Percentiles rank a stretch among this genome's conserved stretches.
Conservation (phyloP, 37 sponge, comb jelly and placozoan genomes). For the Ianthella basta region DNA sequence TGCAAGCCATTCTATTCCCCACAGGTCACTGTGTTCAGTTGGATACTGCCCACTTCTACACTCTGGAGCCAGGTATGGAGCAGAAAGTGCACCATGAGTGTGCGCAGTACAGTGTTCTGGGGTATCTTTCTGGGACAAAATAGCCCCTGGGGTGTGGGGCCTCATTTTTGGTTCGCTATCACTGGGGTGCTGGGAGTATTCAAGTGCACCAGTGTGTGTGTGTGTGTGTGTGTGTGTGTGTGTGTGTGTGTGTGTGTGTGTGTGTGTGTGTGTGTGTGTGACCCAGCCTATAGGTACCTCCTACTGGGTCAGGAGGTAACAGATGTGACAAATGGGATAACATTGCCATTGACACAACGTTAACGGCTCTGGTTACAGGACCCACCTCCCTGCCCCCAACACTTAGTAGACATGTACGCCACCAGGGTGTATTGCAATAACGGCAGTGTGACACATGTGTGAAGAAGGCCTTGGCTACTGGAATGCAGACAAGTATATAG, state of each 20-base stretch:
- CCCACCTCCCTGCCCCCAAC: too few relatives aligned
- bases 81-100: neutral
- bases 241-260: slow-evolving; percentile 17
- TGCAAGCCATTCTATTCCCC: neutral
- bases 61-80: neutral
- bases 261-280: slow-evolving; percentile 29
- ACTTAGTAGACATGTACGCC: too few relatives aligned
- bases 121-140: neutral
- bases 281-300: neutral
- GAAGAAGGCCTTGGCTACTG: too few relatives aligned
- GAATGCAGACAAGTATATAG: neutral
- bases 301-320: neutral
- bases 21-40: neutral
- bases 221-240: slow-evolving; percentile 23
- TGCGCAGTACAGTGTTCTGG: neutral
- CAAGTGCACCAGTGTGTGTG: slow-evolving; percentile 17
- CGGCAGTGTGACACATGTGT: too few relatives aligned
- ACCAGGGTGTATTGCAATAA: too few relatives aligned
- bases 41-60: neutral
- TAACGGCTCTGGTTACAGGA: too few relatives aligned
- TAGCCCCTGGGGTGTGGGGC: slow-evolving; percentile 14
- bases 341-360: too few relatives aligned
- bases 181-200: neutral
- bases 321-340: too few relatives aligned
- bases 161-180: slow-evolving; percentile 6